phyloP scores from a whole-genome alignment of 2,113 vertebrate species.

The Rhagologus leucostigma region DNA sequence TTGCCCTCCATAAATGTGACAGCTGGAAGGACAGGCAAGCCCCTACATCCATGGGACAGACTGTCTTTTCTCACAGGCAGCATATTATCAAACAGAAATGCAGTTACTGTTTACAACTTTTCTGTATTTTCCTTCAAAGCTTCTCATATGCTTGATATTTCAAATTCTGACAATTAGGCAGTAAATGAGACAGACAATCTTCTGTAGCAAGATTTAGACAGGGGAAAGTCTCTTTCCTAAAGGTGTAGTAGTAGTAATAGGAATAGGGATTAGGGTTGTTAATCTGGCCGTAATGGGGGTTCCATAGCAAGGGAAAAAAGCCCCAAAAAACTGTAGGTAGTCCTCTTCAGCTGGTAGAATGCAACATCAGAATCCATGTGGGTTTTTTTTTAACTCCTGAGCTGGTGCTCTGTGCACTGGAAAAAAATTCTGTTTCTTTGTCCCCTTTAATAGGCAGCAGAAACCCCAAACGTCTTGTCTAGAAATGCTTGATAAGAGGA shows the following conservation, averaged over 20 bases:
- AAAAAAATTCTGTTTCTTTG: conserved; percentile 51
- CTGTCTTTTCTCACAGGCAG: neutral
- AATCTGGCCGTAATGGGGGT: conserved; percentile 35
- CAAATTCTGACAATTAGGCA: conserved; percentile 33
- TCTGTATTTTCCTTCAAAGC: conserved; percentile 41
- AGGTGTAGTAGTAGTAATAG: neutral
- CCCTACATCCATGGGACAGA: neutral
- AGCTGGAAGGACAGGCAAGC: neutral
- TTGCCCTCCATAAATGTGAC: neutral
- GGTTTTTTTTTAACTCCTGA: conserved; percentile 14
- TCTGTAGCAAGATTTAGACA: conserved; percentile 43
- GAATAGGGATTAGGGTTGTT: conserved; percentile 11
- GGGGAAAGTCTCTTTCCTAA: conserved; percentile 22
- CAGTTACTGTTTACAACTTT: conserved; percentile 24
- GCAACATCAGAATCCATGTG: conserved; percentile 1
- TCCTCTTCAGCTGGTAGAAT: conserved; percentile 41
- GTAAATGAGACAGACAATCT: conserved; percentile 47
- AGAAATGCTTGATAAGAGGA: neutral
- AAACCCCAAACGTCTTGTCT: neutral
- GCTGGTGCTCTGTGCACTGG: neutral
- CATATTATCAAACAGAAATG: conserved; percentile 5
- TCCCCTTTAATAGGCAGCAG: conserved; percentile 19
- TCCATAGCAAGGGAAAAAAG: neutral
- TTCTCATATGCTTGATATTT: conserved; percentile 26
- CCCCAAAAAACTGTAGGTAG: neutral